Percentiles rank a stretch among this genome's conserved stretches.
Conservation (phyloP, 2,113 vertebrate genomes). For the Lynx canadensis region DNA sequence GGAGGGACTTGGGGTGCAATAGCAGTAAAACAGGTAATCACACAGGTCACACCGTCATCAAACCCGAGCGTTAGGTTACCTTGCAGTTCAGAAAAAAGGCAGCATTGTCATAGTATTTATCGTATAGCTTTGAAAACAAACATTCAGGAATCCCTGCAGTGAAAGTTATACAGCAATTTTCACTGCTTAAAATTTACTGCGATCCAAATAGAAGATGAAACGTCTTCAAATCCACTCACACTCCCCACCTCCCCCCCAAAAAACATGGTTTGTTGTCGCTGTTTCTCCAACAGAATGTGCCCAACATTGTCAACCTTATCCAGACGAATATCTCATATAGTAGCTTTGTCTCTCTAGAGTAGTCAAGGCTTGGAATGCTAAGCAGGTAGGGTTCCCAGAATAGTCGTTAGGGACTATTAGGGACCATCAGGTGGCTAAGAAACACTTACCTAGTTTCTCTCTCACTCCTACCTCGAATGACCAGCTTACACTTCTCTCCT, state of each 20-base stretch:
- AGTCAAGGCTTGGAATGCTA: background rate
- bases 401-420: background rate
- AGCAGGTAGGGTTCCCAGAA: background rate
- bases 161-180: slow-evolving; percentile 14
- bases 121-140: background rate
- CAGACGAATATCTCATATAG: background rate
- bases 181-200: background rate
- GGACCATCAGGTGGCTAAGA: too few species aligned
- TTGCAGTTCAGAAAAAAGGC: background rate
- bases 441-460: background rate
- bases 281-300: background rate
- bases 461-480: too few species aligned
- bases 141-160: background rate
- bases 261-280: background rate
- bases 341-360: background rate
- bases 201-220: background rate
- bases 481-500: background rate
- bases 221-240: background rate
- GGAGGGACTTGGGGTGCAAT: background rate
- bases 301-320: background rate
- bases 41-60: background rate
- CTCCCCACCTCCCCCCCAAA: background rate
- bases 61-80: background rate
- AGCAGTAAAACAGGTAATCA: background rate
- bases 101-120: background rate